Evolutionary conservation across 2,888 invertebrate genomes (phyloP).

Genomic region (Byasa hedistus): DNA sequence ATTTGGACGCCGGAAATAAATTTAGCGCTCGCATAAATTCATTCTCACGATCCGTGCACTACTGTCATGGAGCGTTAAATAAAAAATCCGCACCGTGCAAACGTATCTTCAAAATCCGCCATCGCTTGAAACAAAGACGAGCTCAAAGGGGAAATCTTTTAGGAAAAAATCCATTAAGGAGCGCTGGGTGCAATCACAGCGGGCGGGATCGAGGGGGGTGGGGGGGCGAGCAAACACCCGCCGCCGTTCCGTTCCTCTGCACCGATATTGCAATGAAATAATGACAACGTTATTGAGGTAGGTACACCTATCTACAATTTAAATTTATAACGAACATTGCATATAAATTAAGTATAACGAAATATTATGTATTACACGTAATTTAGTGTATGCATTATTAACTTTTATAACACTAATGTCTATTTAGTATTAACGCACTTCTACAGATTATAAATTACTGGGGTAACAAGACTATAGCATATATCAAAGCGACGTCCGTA

Average conservation of each 20-base stretch:
- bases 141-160: conserved; percentile 33
- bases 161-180: conserved; percentile 36
- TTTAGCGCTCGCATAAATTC: too few species aligned
- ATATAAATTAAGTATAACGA: neutral
- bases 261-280: conserved; percentile 25
- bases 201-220: conserved; percentile 36
- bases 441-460: too few species aligned
- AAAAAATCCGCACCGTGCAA: conserved; percentile 26
- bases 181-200: conserved; percentile 40
- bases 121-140: conserved; percentile 23
- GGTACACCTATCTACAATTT: neutral
- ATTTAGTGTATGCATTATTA: too few species aligned
- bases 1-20: too few species aligned
- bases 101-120: conserved; percentile 27
- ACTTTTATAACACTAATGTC: too few species aligned
- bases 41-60: too few species aligned
- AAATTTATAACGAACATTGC: too few species aligned
- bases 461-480: too few species aligned
- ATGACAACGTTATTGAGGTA: conserved; percentile 8
- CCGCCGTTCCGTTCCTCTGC: conserved; percentile 18
- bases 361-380: neutral
- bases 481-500: too few species aligned
- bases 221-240: conserved; percentile 32
- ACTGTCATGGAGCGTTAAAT: conserved; percentile 8
- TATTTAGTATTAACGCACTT: too few species aligned